phyloP scores from a whole-genome alignment of 2,113 vertebrate genomes.

The Nerophis ophidion region DNA sequence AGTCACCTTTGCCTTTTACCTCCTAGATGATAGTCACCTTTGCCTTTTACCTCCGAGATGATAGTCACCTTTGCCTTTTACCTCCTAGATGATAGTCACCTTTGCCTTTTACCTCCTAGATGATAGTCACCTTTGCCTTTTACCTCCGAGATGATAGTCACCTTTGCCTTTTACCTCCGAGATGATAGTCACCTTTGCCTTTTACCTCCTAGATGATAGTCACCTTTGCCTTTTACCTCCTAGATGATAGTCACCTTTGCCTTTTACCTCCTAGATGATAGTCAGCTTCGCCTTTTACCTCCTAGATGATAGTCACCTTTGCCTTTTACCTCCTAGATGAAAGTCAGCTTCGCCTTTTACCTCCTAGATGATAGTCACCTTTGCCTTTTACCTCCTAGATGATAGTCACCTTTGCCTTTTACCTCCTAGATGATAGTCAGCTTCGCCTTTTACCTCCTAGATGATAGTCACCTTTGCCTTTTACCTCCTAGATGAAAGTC shows the following conservation, averaged over 20 bases:
- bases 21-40: constrained; percentile 4
- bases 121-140: too few species aligned
- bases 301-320: background rate
- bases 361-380: constrained; percentile 11
- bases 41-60: constrained; percentile 21
- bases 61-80: too few species aligned
- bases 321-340: constrained; percentile 22
- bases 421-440: constrained; percentile 18
- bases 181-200: too few species aligned
- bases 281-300: constrained; percentile 15
- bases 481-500: constrained; percentile 20
- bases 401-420: too few species aligned
- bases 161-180: constrained; percentile 23
- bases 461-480: too few species aligned
- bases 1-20: constrained; percentile 1
- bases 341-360: background rate
- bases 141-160: constrained; percentile 18
- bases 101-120: constrained; percentile 23
- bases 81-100: constrained; percentile 16
- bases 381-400: constrained; percentile 23
- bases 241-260: too few species aligned
- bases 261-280: constrained; percentile 22
- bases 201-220: constrained; percentile 21
- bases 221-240: constrained; percentile 24
- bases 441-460: constrained; percentile 23